Percentiles rank a stretch among this genome's conserved stretches.
phyloP scores from a whole-genome alignment of 2,113 vertebrate genomes.

The Asarcornis scutulata region DNA sequence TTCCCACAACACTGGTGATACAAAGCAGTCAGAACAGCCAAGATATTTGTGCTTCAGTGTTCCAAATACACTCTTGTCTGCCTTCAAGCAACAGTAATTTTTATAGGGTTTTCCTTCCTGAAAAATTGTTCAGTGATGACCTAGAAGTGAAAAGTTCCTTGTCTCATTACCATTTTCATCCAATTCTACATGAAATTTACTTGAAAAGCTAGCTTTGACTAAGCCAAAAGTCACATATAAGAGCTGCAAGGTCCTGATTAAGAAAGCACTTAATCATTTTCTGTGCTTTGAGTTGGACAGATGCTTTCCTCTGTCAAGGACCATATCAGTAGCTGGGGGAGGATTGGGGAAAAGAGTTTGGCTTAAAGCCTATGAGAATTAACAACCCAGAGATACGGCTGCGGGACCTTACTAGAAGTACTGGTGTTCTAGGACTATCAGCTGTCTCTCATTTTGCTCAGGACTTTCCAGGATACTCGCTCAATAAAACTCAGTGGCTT shows the following conservation, averaged over 20 bases:
- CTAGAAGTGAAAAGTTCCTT: constrained; percentile 40
- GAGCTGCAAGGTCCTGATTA: constrained; percentile 47
- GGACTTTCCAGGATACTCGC: constrained; percentile 24
- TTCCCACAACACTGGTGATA: background rate
- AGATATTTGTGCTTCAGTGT: constrained; percentile 1
- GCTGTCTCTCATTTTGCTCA: constrained; percentile 43
- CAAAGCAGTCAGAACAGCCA: constrained; percentile 37
- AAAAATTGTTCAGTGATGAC: constrained; percentile 42
- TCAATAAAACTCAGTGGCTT: constrained; percentile 28
- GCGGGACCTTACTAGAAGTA: constrained; percentile 18
- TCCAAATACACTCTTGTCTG: constrained; percentile 39
- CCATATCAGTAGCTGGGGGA: constrained; percentile 57
- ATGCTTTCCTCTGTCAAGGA: constrained; percentile 41
- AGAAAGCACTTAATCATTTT: constrained; percentile 56
- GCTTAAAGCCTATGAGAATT: constrained; percentile 60
- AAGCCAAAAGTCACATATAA: constrained; percentile 24
- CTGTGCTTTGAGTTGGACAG: constrained; percentile 32
- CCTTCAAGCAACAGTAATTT: constrained; percentile 37
- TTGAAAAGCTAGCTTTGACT: constrained; percentile 21
- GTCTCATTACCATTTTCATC: constrained; percentile 40
- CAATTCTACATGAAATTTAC: constrained; percentile 18
- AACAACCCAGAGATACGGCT: constrained; percentile 27
- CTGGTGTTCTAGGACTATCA: constrained; percentile 35
- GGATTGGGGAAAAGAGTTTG: constrained; percentile 27
- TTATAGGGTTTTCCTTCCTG: constrained; percentile 37